Base-by-base conservation (phyloP, 30 jellyfish, hydroid and myxozoan genomes). In the Rhopilema esculentum region DNA sequence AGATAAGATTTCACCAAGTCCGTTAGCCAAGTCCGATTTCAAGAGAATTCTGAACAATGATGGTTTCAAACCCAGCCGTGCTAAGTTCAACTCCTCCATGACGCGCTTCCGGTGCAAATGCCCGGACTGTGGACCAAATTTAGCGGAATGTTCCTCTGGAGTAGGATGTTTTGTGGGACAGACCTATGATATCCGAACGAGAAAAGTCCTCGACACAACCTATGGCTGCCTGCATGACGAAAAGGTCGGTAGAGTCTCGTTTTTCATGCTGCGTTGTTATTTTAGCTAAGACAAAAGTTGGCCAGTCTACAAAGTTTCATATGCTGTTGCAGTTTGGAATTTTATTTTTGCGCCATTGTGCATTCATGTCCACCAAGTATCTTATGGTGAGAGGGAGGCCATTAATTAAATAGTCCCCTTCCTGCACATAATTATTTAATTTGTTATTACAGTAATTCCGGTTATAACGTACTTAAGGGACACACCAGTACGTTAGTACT, bases 81-180 rank as follows among this genome's bases (percentile, higher is more conserved):
- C 25, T 27, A 69, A 52, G 29, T 25, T 32, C 8, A 72, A 26
- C 66, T n/a, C 72, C 50, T 21, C 81, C n/a, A 24, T 9, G 73
- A 62, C 73, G 23, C 80, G 69, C 24, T 63, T 89, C 77, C 66
- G 48, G 7, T 91, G 97, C 65, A 81, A 62, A 64, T 91, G 97
- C 91, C 69, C 92, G 22, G 86, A 71, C 27, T 91, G 97, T 79
- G 97, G 90, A 27, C 91, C 86, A 1, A 63, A 79, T 7, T 19
- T 18, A 31, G 63, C 12, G 7, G 49, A 21, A 1, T 91, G 97
- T 83, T 29, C 73, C 33, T 69, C 97, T 20, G 82, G 57, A 28
- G 86, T 71, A 26, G 97, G 97, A 20, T 91, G 97, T 75, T 91
- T 91, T 63, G 91, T 82, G 20, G 90, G 96, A 62, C 88, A 70